phyloP scores from a whole-genome alignment of 2,797 vertebrate species.

The Tenualosa thibaudeaui region DNA sequence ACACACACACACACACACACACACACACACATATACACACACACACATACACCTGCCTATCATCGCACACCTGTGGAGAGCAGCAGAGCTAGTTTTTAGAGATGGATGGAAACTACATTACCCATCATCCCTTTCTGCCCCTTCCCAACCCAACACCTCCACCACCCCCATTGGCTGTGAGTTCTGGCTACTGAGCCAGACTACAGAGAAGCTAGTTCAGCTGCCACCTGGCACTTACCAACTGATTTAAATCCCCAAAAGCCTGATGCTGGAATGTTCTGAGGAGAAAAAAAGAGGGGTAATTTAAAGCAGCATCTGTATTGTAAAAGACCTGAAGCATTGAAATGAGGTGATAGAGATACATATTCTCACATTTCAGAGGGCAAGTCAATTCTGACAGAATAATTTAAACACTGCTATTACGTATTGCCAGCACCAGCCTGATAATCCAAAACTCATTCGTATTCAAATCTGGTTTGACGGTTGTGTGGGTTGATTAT shows the following conservation, averaged over 20 bases:
- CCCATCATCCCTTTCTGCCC: conserved; percentile 20
- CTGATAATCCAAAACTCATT: conserved; percentile 34
- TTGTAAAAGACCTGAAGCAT: conserved; percentile 27
- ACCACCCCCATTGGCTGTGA: conserved; percentile 47
- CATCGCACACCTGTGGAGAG: conserved; percentile 24
- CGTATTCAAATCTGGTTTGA: conserved; percentile 34
- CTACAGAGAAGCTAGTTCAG: conserved; percentile 64
- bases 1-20: too few relatives aligned
- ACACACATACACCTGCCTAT: conserved; percentile 28
- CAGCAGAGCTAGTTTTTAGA: neutral
- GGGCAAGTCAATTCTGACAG: conserved; percentile 27
- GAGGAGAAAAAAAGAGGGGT: conserved; percentile 25
- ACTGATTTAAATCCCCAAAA: conserved; percentile 62
- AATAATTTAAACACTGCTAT: conserved; percentile 38
- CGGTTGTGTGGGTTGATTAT: conserved; percentile 30
- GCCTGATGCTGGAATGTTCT: conserved; percentile 53
- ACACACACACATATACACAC: too few relatives aligned
- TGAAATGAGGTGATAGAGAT: conserved; percentile 28
- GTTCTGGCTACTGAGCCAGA: conserved; percentile 43
- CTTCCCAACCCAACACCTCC: conserved; percentile 6
- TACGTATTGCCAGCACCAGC: conserved; percentile 39
- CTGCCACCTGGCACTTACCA: conserved; percentile 78
- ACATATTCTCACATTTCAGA: neutral
- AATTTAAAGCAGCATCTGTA: conserved; percentile 36
- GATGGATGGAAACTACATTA: conserved; percentile 29